phyloP scores from a whole-genome alignment of 2,797 vertebrate genomes.

The Gobio occitaniae region DNA sequence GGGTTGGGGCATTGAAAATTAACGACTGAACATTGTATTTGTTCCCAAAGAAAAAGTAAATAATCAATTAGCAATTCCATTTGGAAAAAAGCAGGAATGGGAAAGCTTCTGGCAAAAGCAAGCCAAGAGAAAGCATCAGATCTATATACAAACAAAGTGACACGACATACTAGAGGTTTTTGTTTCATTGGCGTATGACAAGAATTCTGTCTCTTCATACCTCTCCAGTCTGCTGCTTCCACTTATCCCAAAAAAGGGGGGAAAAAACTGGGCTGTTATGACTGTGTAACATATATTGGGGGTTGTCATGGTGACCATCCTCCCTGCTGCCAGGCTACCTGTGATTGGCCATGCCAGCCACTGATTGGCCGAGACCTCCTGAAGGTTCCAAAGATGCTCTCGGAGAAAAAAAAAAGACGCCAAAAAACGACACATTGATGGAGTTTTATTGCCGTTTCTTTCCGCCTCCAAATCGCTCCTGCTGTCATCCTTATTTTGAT shows the following conservation, averaged over 20 bases:
- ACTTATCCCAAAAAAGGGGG: slow-evolving; percentile 64
- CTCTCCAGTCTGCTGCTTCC: slow-evolving; percentile 53
- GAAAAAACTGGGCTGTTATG: slow-evolving; percentile 59
- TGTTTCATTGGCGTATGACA: slow-evolving; percentile 24
- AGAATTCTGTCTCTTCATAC: slow-evolving; percentile 28
- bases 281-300: slow-evolving; percentile 60
- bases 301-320: slow-evolving; percentile 81
- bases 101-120: neutral
- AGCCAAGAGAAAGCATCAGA: slow-evolving; percentile 13
- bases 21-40: neutral
- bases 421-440: slow-evolving; percentile 74
- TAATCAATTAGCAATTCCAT: slow-evolving; percentile 14
- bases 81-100: neutral
- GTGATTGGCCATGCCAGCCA: slow-evolving; percentile 77
- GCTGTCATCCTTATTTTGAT: slow-evolving; percentile 85
- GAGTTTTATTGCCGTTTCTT: slow-evolving; percentile 82
- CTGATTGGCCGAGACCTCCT: slow-evolving; percentile 77
- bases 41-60: neutral
- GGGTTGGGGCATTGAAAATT: too few species aligned
- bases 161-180: slow-evolving; percentile 14
- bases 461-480: slow-evolving; percentile 79
- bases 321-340: slow-evolving; percentile 76
- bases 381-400: slow-evolving; percentile 66
- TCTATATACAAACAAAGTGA: slow-evolving; percentile 9
- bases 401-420: slow-evolving; percentile 47